Base-by-base conservation (phyloP, 2,113 vertebrate species). In the Zingel zingel region DNA sequence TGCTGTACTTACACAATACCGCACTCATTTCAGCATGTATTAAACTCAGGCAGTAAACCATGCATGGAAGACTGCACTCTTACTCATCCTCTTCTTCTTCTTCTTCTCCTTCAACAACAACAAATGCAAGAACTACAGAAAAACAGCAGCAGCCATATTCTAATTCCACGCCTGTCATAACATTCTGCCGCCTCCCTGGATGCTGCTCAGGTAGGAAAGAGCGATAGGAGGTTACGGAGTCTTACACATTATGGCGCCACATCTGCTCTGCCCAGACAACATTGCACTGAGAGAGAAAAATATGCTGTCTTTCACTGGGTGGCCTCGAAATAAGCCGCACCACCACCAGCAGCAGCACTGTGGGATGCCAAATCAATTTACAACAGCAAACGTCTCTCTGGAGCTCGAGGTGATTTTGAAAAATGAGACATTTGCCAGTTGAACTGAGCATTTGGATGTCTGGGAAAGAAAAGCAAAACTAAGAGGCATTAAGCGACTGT, bases 41-140 rank as follows among this genome's bases (percentile, higher is more conserved):
- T 91, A 86, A 79, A 91, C 59, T 88, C 89, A 82, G 85, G 81
- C 84, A 54, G 77, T 88, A 86, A 91, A 91, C 83, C 86, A 84
- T 33, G 86, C 89, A 77, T 89, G 86, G 72, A 62, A 54, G 67
- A 64, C 62, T 30, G 70, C 72, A 77, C 36, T 88, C 48, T 15
- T 79, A 72, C 65, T 81, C 71, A 7, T 83, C 58, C 25, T 79
- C 67, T 1, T 77, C 75, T 21, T 81, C 33, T 12, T 63, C 63
- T n/a, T 4, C 45, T 27, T 27, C 27, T 5, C n/a, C 25, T 7
- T 8, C 65, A 47, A 53, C 75, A 79, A 14, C 65, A 53, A 27
- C 23, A 59, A 59, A 69, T 9, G 30, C 43, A 78, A 6, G 14
- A 84, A 16, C 19, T 56, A 69, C 39, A n/a, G 19, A 76, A 67